Conservation (phyloP, 2,113 vertebrate genomes). For the Hypomesus transpacificus region DNA sequence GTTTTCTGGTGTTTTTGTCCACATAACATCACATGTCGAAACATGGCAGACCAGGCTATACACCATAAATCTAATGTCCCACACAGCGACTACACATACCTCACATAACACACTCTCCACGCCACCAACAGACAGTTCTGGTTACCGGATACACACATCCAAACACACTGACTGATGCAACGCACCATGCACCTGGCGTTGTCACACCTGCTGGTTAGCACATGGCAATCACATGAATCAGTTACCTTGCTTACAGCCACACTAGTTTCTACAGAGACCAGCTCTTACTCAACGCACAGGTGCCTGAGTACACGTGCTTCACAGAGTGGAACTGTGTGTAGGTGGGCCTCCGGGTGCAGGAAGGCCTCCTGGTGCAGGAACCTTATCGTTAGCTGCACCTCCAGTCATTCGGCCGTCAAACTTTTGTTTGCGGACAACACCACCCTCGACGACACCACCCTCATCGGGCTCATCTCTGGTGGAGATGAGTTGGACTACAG, state of each 20-base stretch:
- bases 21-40: constrained; percentile 26
- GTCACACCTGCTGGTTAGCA: constrained; percentile 55
- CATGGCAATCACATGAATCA: constrained; percentile 63
- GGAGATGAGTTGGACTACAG: too few species aligned
- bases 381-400: too few species aligned
- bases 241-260: constrained; percentile 38
- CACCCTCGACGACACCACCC: too few species aligned
- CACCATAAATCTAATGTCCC: constrained; percentile 45
- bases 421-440: too few species aligned
- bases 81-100: constrained; percentile 29
- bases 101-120: constrained; percentile 16
- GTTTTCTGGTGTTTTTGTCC: constrained; percentile 12
- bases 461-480: too few species aligned
- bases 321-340: constrained; percentile 5
- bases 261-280: constrained; percentile 46
- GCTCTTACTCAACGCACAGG: constrained; percentile 50
- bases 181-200: constrained; percentile 50
- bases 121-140: constrained; percentile 30
- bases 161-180: constrained; percentile 23
- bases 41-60: constrained; percentile 19
- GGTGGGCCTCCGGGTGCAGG: constrained; percentile 1
- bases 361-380: constrained; percentile 30
- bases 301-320: constrained; percentile 31
- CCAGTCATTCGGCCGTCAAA: too few species aligned
- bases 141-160: constrained; percentile 36